Evolutionary conservation across 2,888 invertebrate species (phyloP), one percentile per base, ranked within the genome.

Genomic region (Zaprionus bogoriensis): DNA sequence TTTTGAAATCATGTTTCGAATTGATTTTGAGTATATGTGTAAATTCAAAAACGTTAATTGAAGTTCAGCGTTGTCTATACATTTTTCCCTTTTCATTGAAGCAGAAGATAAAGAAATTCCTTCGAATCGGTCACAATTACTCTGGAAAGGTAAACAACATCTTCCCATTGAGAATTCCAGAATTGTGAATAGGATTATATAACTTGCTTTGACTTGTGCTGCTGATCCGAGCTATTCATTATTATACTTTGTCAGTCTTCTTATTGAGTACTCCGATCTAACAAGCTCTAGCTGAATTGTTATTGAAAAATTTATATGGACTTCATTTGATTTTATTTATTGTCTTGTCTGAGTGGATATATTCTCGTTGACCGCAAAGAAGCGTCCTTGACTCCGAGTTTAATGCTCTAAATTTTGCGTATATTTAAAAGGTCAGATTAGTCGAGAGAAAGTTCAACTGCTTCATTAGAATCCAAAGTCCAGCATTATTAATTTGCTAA

Each of bases 341-440:
- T 36, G 17, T 14, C 3, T 36, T 17, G 32, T 14, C 32, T 17
- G 17, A 36, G 32, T 17, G 7, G 17, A 36, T 36, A 36, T 36
- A 36, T 36, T 9, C 14, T 36, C 32, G 32, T 36, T 36, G 30
- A 30, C 30, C 12, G 9, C 30, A 30, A 30, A 30, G 5, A 12
- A 3, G 12, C 32, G 32, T 36, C 32, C 32, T 36, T 36, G 32
- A 36, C 32, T 36, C 32, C 5, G 32, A 14, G 14, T 7, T 36
- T 36, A 36, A 36, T 36, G 32, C 9, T 36, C 32, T 36, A 36
- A 36, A 36, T 36, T 36, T 36, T 36, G 32, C n/a, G n/a, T 32
- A 32, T 36, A 3, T 17, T 36, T 14, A 9, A 36, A 36, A 36
- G 32, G 32, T 36, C 14, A 36, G 32, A 6, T 36, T 36, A 32